phyloP scores from a whole-genome alignment of 2,113 vertebrate genomes.

The Leptosomus discolor region DNA sequence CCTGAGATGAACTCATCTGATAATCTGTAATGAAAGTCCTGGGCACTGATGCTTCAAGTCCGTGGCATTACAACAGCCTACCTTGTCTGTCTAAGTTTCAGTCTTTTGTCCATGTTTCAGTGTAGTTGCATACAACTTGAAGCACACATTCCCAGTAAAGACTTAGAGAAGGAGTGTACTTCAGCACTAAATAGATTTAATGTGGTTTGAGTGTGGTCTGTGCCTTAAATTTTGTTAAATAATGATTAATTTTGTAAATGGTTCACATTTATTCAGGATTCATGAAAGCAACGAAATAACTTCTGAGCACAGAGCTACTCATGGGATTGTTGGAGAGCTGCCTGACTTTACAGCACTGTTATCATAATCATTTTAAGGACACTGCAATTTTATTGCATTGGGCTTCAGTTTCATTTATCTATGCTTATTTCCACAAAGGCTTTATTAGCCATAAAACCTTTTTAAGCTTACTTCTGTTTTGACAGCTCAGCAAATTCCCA shows the following conservation, averaged over 20 bases:
- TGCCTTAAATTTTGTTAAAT: not conserved
- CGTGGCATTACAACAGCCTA: not conserved
- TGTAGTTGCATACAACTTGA: not conserved
- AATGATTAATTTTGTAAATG: not conserved
- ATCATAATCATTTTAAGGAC: not conserved
- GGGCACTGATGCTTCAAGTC: not conserved
- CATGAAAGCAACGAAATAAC: not conserved
- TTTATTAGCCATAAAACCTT: slow-evolving; percentile 49
- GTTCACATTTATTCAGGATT: not conserved
- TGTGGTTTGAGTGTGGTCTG: not conserved
- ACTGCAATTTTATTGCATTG: not conserved
- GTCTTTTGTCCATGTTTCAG: not conserved
- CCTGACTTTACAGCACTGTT: not conserved
- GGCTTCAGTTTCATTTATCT: not conserved
- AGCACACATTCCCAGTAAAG: not conserved
- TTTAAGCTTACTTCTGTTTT: slow-evolving; percentile 40
- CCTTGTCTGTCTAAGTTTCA: not conserved
- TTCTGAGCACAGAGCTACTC: not conserved
- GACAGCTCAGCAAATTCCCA: slow-evolving; percentile 41
- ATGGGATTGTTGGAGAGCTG: not conserved
- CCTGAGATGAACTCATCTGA: not conserved
- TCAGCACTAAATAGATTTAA: not conserved
- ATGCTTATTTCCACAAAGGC: slow-evolving; percentile 11
- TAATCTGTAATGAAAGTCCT: not conserved
- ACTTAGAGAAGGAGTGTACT: not conserved